phyloP scores from a whole-genome alignment of 2,888 invertebrate genomes.

The Polyommatus icarus region DNA sequence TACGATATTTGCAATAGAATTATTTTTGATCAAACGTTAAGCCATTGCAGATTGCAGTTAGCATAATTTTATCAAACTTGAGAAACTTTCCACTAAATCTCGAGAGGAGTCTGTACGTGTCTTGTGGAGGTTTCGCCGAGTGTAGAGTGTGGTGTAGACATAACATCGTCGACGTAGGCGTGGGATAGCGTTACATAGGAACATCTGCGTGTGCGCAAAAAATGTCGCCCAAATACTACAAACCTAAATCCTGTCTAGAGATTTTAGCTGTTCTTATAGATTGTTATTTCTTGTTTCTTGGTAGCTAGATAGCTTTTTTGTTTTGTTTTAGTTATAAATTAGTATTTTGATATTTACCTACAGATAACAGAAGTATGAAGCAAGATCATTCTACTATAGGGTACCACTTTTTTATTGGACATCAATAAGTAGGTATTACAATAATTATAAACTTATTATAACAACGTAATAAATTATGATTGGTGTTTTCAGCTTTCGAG shows the following conservation, averaged over 20 bases:
- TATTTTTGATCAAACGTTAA: background rate
- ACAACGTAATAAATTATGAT: background rate
- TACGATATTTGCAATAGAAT: background rate
- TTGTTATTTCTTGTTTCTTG: background rate
- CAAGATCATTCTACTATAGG: no score
- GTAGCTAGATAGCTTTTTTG: background rate
- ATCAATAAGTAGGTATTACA: no score
- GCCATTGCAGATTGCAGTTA: background rate
- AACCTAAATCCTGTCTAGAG: background rate
- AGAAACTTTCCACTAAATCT: background rate
- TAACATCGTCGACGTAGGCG: constrained; percentile 21
- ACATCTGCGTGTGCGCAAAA: constrained; percentile 28
- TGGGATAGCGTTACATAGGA: constrained; percentile 16
- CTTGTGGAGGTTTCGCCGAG: background rate
- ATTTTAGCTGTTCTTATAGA: background rate
- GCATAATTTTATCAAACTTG: background rate
- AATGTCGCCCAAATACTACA: background rate
- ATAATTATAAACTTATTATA: no score
- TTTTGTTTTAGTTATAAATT: background rate
- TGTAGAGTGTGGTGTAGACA: background rate
- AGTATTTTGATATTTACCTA: no score
- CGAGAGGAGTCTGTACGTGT: constrained; percentile 3
- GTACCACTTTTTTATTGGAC: no score
- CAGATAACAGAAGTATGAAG: no score
- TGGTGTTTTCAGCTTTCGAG: background rate